A percentile compares a stretch with the other conserved stretches of the same genome.
phyloP scores from a whole-genome alignment of 2,113 vertebrate genomes.

The Galemys pyrenaicus region DNA sequence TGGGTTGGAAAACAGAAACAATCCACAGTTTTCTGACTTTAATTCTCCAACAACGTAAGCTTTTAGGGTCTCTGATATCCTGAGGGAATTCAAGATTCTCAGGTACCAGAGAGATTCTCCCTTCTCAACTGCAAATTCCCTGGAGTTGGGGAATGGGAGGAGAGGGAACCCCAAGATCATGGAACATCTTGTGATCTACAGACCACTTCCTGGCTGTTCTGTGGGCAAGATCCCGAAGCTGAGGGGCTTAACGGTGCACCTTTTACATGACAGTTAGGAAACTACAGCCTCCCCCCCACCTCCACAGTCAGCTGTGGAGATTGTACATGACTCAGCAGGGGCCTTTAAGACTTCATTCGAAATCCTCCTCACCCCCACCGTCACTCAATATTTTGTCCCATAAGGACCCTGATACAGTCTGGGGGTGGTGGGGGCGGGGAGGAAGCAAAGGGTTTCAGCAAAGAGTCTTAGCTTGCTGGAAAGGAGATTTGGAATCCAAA shows the following conservation, averaged over 20 bases:
- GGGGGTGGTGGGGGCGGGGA: background rate
- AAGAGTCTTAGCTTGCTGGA: background rate
- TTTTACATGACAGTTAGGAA: background rate
- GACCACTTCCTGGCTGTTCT: background rate
- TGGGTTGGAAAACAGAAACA: background rate
- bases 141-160: background rate
- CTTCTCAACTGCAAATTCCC: background rate
- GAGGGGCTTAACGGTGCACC: background rate
- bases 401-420: background rate
- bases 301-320: background rate
- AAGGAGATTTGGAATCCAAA: constrained; percentile 21
- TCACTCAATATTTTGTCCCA: background rate
- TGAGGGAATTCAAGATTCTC: background rate
- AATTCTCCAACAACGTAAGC: background rate
- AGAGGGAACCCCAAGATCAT: background rate
- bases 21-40: background rate
- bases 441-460: background rate
- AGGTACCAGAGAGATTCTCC: background rate
- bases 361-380: background rate
- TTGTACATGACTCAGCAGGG: background rate
- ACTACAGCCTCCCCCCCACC: background rate
- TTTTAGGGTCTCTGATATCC: background rate
- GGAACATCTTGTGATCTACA: background rate
- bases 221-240: background rate
- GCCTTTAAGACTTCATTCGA: background rate